These are phyloP conservation scores for Hydropsyche betteni DNA, from an alignment of 2,888 invertebrate genomes.

Conservation along the genomic window DNA sequence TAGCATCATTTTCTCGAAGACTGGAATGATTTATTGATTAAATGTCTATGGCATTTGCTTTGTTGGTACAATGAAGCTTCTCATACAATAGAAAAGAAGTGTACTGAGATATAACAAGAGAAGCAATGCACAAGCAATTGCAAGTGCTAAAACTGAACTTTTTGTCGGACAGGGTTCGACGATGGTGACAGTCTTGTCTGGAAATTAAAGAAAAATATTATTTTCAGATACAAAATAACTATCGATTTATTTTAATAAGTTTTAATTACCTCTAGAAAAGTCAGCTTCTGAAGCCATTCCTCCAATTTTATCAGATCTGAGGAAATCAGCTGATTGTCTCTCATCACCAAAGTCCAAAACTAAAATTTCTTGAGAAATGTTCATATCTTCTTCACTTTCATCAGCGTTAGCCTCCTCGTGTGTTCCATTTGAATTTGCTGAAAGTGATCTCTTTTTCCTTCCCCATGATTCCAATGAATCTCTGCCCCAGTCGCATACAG, in stretches of 20 bases:
- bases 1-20: slow-evolving; percentile 11
- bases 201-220: slow-evolving; percentile 53
- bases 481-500: slow-evolving; percentile 90
- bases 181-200: slow-evolving; percentile 90
- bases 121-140: slow-evolving; percentile 89
- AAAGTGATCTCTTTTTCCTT: slow-evolving; percentile 81
- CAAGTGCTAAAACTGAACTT: slow-evolving; percentile 88
- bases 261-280: slow-evolving; percentile 72
- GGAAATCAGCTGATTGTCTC: slow-evolving; percentile 79
- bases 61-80: slow-evolving; percentile 87
- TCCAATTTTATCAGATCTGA: slow-evolving; percentile 78
- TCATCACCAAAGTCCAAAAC: slow-evolving; percentile 94
- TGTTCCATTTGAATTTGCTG: slow-evolving; percentile 56
- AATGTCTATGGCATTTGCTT: slow-evolving; percentile 73
- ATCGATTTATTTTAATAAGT: not conserved
- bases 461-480: slow-evolving; percentile 93
- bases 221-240: slow-evolving; percentile 10
- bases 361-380: slow-evolving; percentile 91
- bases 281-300: slow-evolving; percentile 69
- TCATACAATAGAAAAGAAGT: slow-evolving; percentile 92
- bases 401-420: slow-evolving; percentile 66
- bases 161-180: slow-evolving; percentile 92
- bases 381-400: slow-evolving; percentile 85
- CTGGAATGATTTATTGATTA: not conserved
- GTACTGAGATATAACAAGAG: slow-evolving; percentile 90